Percentiles rank a stretch among this genome's conserved stretches.
Evolutionary conservation across 2,797 vertebrate genomes (phyloP).

Genomic region (Pipistrellus pipistrellus): DNA sequence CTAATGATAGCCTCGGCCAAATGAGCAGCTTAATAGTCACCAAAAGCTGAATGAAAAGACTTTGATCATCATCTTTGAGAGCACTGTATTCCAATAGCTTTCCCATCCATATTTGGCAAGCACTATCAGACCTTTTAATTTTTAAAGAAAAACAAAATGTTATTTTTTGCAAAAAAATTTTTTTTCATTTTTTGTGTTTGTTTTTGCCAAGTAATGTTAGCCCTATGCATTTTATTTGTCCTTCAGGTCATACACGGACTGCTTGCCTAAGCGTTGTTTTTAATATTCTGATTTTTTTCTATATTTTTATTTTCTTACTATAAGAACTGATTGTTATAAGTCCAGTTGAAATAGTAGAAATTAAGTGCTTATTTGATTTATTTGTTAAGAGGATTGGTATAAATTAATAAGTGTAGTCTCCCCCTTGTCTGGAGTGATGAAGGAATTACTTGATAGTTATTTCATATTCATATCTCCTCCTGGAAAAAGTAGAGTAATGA

Average conservation of each 20-base stretch:
- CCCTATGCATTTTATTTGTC: slow-evolving; percentile 39
- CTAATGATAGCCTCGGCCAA: slow-evolving; percentile 88
- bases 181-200: slow-evolving; percentile 78
- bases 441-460: background rate
- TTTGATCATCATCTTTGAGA: slow-evolving; percentile 87
- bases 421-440: slow-evolving; percentile 37
- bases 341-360: slow-evolving; percentile 23
- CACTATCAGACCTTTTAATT: slow-evolving; percentile 64
- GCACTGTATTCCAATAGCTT: slow-evolving; percentile 82
- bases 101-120: slow-evolving; percentile 82
- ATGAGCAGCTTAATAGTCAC: slow-evolving; percentile 87
- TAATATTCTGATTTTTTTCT: slow-evolving; percentile 55
- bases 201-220: slow-evolving; percentile 61
- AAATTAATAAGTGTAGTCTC: slow-evolving; percentile 38
- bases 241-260: slow-evolving; percentile 8
- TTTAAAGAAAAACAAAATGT: slow-evolving; percentile 16
- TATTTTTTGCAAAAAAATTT: slow-evolving; percentile 75
- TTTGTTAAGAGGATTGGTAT: slow-evolving; percentile 54
- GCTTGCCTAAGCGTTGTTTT: slow-evolving; percentile 24
- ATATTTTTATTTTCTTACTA: slow-evolving; percentile 54
- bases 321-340: slow-evolving; percentile 36
- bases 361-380: slow-evolving; percentile 60
- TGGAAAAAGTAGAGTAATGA: slow-evolving; percentile 63
- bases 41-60: slow-evolving; percentile 85
- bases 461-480: slow-evolving; percentile 49